Evolutionary conservation across 1,140 invertebrate species (phyloP), one percentile per base, ranked within the genome.

Genomic region (Drosophila bocqueti): DNA sequence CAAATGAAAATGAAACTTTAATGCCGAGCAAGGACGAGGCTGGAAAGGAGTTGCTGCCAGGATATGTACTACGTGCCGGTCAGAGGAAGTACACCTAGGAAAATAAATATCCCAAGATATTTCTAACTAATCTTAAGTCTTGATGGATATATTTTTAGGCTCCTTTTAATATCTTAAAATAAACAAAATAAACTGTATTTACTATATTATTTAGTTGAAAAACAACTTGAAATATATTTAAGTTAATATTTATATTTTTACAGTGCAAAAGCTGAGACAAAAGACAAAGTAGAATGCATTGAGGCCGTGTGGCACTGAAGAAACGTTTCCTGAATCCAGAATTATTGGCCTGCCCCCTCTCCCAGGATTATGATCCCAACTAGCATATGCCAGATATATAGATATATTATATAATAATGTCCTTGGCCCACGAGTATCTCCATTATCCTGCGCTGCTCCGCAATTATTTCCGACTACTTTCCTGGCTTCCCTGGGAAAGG

Each of bases 1-100:
- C 61, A 55, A 49, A 49, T 29, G 47, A n/a, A 49, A 68, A 90
- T 87, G 72, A 87, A 89, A 90, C 43, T 73, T 74, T 89, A 90
- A 90, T 89, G 85, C 46, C 31, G 8, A 16, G 29, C 72, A 65
- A 77, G 68, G 50, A 74, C 62, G 67, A 64, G 26, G 59, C 62
- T 31, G 50, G 43, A n/a, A 59, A 63, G 34, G 24, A 65, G 40
- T 31, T 34, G 34, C 55, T 34, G 36, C 40, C 16, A 40, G n/a
- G 42, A 63, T 65, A 15, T 36, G 16, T 10, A 46, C 61, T 80
- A 87, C 84, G 84, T 87, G 84, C 15, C 78, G 84, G 84, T 72
- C 84, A 81, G 43, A 5, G 42, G 15, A 46, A 24, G 9, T 38
- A 38, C 49, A 69, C 43, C 4, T 26, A 13, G 13, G 6, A 24